Conservation (phyloP, 2,888 invertebrate genomes). For the Eudasyphora cyanicolor region DNA sequence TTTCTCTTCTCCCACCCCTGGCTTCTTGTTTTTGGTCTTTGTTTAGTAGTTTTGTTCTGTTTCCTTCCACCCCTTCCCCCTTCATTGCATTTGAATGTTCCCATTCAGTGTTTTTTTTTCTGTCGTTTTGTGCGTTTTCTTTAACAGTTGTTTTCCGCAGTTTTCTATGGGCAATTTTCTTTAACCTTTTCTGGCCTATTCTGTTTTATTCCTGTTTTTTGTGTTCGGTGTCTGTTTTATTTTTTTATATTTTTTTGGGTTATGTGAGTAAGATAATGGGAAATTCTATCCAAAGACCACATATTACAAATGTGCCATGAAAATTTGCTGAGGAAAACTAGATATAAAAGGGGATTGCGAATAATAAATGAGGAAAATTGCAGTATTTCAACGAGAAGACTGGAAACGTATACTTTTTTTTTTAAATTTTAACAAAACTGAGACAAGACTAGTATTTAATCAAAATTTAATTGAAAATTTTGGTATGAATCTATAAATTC, state of each 20-base stretch:
- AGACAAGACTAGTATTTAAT: no score
- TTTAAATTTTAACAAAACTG: no score
- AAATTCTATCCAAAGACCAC: conserved; percentile 48
- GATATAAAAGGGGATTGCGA: background rate
- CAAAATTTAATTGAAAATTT: no score
- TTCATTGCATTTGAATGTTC: background rate
- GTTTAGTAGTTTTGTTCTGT: background rate
- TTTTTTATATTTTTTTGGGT: background rate
- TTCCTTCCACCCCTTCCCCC: no score
- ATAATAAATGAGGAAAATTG: conserved; percentile 3
- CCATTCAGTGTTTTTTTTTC: no score
- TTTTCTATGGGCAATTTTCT: conserved; percentile 13
- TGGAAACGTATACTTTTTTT: no score
- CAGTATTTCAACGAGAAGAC: background rate
- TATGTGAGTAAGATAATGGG: conserved; percentile 43
- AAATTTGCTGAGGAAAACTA: background rate
- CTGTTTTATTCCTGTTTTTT: background rate
- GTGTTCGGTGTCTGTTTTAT: no score
- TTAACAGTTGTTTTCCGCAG: background rate
- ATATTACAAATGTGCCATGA: conserved; percentile 53
- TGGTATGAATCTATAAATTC: no score
- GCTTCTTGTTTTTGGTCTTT: background rate
- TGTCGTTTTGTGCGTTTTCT: background rate
- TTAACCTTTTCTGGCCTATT: background rate
- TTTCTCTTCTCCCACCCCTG: background rate